phyloP scores from a whole-genome alignment of 1,140 invertebrate genomes.

The Pseudachorutes palmiensis region DNA sequence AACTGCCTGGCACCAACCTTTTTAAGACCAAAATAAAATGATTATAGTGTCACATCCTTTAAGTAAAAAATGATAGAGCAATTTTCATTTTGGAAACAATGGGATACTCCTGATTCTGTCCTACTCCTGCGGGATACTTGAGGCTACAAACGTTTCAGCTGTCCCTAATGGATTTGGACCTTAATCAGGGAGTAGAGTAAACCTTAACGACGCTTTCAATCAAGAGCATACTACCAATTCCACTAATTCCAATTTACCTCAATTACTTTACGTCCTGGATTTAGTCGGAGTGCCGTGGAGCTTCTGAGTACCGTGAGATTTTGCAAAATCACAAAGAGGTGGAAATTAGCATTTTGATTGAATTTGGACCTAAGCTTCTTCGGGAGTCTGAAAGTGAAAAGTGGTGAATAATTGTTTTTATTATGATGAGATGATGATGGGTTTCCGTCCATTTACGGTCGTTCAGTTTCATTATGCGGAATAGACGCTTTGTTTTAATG shows the following conservation, averaged over 20 bases:
- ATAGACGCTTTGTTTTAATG: too few relatives aligned
- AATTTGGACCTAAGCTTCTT: not conserved
- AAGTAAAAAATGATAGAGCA: slow-evolving; percentile 12
- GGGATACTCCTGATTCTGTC: not conserved
- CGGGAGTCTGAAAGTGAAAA: not conserved
- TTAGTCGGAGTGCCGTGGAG: not conserved
- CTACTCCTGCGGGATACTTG: not conserved
- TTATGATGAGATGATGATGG: slow-evolving; percentile 13
- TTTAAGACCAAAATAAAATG: slow-evolving; percentile 11
- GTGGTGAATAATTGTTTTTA: not conserved
- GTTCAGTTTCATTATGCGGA: slow-evolving; percentile 5
- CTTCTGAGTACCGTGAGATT: not conserved
- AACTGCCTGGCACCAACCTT: not conserved
- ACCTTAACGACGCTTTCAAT: not conserved
- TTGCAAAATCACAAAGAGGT: not conserved
- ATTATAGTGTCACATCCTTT: slow-evolving; percentile 7
- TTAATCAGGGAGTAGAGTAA: not conserved
- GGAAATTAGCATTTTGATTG: slow-evolving; percentile 13
- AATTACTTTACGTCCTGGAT: not conserved
- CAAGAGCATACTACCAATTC: not conserved
- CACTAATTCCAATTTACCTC: not conserved
- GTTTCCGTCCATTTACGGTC: slow-evolving; percentile 11
- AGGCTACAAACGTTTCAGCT: not conserved
- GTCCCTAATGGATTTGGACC: not conserved
- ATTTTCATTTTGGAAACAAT: not conserved